Evolutionary conservation across 2,113 vertebrate species (phyloP).

Genomic region (Clinocottus analis): DNA sequence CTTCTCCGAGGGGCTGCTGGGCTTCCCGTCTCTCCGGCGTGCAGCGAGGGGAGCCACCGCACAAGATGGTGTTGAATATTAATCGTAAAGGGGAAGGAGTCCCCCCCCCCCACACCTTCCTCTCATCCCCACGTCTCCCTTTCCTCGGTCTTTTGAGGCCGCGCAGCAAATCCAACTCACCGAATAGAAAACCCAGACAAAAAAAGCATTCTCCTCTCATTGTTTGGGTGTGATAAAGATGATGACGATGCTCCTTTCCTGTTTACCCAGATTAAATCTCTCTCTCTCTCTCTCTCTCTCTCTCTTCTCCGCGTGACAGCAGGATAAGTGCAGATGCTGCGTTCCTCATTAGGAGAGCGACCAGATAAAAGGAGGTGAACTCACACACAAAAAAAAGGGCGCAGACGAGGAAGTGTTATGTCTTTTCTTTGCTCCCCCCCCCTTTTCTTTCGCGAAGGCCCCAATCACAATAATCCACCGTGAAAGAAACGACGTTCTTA

Average conservation of each 20-base stretch:
- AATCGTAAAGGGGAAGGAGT: slow-evolving; percentile 40
- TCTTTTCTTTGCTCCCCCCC: not conserved
- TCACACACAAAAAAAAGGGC: too few species aligned
- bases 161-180: slow-evolving; percentile 22
- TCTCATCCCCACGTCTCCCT: slow-evolving; percentile 2
- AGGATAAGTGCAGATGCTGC: slow-evolving; percentile 47
- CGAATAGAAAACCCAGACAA: slow-evolving; percentile 13
- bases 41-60: slow-evolving; percentile 49
- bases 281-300: slow-evolving; percentile 52
- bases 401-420: not conserved
- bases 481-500: not conserved
- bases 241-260: slow-evolving; percentile 40
- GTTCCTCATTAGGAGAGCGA: slow-evolving; percentile 64
- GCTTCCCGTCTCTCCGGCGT: slow-evolving; percentile 35
- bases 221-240: slow-evolving; percentile 40
- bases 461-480: slow-evolving; percentile 18
- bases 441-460: not conserved
- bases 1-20: slow-evolving; percentile 41
- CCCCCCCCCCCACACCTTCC: too few species aligned
- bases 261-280: slow-evolving; percentile 58
- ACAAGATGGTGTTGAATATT: slow-evolving; percentile 64
- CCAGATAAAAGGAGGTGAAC: too few species aligned
- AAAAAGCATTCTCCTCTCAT: slow-evolving; percentile 25
- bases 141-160: slow-evolving; percentile 24
- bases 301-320: slow-evolving; percentile 34